A percentile compares a stretch with the other conserved stretches of the same genome.
These are phyloP conservation scores for Notocelia uddmanniana DNA, from an alignment of 2,888 invertebrate genomes.

Conservation along the genomic window DNA sequence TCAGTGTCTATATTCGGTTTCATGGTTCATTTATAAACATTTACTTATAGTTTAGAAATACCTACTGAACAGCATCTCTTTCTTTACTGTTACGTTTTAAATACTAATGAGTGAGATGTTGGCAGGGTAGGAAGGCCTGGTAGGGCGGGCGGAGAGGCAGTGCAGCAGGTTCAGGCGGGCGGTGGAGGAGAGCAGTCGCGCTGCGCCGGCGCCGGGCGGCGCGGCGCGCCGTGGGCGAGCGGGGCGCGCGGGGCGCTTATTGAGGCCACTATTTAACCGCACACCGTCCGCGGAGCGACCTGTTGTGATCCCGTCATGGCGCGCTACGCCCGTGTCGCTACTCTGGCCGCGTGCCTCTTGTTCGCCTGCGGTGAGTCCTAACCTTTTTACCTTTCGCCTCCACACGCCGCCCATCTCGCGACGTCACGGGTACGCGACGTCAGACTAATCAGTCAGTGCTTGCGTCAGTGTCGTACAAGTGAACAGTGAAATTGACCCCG, in stretches of 20 bases:
- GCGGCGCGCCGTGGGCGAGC: constrained; percentile 81
- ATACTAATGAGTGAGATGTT: neutral
- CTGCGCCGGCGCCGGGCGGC: constrained; percentile 73
- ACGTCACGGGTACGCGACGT: constrained; percentile 76
- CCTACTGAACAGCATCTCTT: neutral
- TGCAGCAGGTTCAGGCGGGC: constrained; percentile 77
- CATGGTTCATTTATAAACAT: too few species aligned
- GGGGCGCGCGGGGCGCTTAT: constrained; percentile 84
- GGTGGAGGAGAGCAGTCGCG: constrained; percentile 67
- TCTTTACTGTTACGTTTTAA: neutral
- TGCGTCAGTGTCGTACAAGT: constrained; percentile 77
- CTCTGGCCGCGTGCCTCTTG: constrained; percentile 85
- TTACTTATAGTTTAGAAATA: too few species aligned
- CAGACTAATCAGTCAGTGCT: constrained; percentile 71
- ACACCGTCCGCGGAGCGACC: constrained; percentile 84
- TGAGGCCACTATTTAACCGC: constrained; percentile 86
- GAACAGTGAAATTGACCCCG: constrained; percentile 78
- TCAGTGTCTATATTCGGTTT: too few species aligned
- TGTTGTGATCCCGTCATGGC: constrained; percentile 87
- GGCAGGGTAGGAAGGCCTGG: neutral
- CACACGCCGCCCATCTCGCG: constrained; percentile 79
- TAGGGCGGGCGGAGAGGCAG: constrained; percentile 34
- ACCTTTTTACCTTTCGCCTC: constrained; percentile 79
- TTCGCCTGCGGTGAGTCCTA: constrained; percentile 86
- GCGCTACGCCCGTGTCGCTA: constrained; percentile 86